These are phyloP conservation scores for Cossypha polioptera DNA, from an alignment of 2,797 vertebrate genomes.

Conservation along the genomic window DNA sequence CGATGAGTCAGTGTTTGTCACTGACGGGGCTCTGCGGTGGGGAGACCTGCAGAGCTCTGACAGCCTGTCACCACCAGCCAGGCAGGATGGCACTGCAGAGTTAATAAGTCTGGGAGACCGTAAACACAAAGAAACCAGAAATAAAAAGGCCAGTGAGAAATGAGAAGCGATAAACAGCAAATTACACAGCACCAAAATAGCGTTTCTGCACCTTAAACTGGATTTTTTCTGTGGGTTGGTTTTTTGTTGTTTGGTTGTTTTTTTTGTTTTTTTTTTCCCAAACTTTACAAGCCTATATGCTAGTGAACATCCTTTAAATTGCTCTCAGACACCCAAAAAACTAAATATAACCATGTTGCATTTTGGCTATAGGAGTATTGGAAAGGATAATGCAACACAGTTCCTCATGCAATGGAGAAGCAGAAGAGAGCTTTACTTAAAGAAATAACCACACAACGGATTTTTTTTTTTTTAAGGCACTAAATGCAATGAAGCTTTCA, in stretches of 20 bases:
- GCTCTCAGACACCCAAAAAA: background rate
- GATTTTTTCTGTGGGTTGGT: background rate
- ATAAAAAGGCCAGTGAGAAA: background rate
- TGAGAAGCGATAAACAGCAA: rapidly evolving
- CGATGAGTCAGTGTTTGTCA: conserved; percentile 6
- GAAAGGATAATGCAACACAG: no score
- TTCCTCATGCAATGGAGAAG: no score
- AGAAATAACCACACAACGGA: background rate
- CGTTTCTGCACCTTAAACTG: background rate
- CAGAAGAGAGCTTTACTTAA: background rate
- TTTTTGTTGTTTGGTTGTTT: no score
- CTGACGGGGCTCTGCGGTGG: background rate
- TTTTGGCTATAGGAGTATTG: no score
- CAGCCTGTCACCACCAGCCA: conserved; percentile 49
- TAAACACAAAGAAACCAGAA: background rate
- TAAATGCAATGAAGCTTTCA: background rate
- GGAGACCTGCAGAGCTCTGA: background rate
- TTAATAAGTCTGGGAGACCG: background rate
- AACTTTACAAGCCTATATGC: background rate
- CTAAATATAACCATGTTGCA: no score
- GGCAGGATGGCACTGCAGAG: background rate
- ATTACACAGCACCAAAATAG: background rate
- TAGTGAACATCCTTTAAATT: background rate
- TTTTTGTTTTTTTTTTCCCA: background rate
- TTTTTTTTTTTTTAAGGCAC: background rate